Base-by-base conservation (phyloP, 2,888 invertebrate species). In the Azorinus chamasolen region DNA sequence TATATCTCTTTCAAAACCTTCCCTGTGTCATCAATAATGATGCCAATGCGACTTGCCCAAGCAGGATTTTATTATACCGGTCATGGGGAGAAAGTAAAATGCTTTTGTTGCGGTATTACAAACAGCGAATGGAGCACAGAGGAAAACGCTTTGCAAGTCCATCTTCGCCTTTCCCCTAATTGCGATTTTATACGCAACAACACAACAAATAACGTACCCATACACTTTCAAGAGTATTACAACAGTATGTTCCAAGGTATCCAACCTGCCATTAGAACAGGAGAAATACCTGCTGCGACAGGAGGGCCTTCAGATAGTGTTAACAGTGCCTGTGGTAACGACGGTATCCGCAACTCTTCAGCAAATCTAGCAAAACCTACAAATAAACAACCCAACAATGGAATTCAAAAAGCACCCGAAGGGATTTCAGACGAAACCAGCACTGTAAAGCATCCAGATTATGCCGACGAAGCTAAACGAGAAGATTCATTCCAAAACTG, bases 1-100 rank as follows among this genome's bases (percentile, higher is more conserved):
- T 53, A 39, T 39, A n/a, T 39, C 6, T 53, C 63, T 2, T 63
- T 43, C 27, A 63, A 53, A 20, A 41, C 39, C n/a, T 63, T 63
- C 46, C 63, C 63, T 1, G 16, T 50, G 4, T n/a, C 37, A 1
- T 63, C 63, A 16, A 41, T 45, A 1, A 24, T 22, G 14, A 37
- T 25, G 20, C 53, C 63, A 51, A 37, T 54, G 27, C 20, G 54
- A n/a, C 54, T 63, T 8, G 53, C 63, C n/a, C 53, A 51, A 22
- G 25, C 39, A 2, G 66, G 66, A 24, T 66, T 66, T 25, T 58
- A 66, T n/a, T 66, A 50, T 25, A 53, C 18, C 16, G 68, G 61
- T 0, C 8, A 5, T 12, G 58, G 25, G 20, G 68, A 68, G 12
- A 22, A n/a, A n/a, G 68, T 61, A 0, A 27, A 10, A 10, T 68